Evolutionary conservation across 1,140 invertebrate genomes (phyloP).

Genomic region (Panagrolaimus sp.): DNA sequence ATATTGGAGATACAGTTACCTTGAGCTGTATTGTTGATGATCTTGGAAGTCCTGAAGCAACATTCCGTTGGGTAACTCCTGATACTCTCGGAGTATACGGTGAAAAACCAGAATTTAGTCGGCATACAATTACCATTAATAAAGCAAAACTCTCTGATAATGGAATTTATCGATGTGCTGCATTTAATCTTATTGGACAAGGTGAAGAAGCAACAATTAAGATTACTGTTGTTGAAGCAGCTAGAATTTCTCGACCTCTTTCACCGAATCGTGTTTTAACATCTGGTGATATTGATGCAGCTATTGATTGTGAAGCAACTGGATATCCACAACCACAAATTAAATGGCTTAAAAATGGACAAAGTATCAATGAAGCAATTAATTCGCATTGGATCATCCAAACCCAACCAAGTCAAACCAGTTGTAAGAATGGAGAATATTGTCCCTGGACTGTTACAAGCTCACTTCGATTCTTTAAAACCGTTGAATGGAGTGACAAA

Average conservation of each 20-base stretch:
- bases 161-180: conserved; percentile 38
- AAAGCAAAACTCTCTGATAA: conserved; percentile 37
- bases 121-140: conserved; percentile 19
- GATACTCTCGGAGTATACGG: neutral
- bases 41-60: conserved; percentile 38
- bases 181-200: conserved; percentile 37
- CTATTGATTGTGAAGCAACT: conserved; percentile 37
- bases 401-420: neutral
- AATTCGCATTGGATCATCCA: conserved; percentile 26
- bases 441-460: conserved; percentile 25
- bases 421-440: conserved; percentile 21
- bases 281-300: conserved; percentile 27
- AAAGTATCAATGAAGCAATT: conserved; percentile 17
- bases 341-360: conserved; percentile 42
- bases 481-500: conserved; percentile 41
- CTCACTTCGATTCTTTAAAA: conserved; percentile 27
- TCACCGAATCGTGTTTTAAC: conserved; percentile 19
- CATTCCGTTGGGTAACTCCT: conserved; percentile 35
- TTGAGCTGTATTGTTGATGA: conserved; percentile 35
- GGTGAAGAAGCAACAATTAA: conserved; percentile 35
- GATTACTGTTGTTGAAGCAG: conserved; percentile 38
- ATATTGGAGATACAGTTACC: conserved; percentile 29
- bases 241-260: conserved; percentile 25
- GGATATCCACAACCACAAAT: conserved; percentile 42
- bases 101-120: conserved; percentile 18